Percentiles rank a stretch among this genome's conserved stretches.
These are phyloP conservation scores for Hirundo rustica DNA, from an alignment of 2,797 vertebrate genomes.

Conservation along the genomic window DNA sequence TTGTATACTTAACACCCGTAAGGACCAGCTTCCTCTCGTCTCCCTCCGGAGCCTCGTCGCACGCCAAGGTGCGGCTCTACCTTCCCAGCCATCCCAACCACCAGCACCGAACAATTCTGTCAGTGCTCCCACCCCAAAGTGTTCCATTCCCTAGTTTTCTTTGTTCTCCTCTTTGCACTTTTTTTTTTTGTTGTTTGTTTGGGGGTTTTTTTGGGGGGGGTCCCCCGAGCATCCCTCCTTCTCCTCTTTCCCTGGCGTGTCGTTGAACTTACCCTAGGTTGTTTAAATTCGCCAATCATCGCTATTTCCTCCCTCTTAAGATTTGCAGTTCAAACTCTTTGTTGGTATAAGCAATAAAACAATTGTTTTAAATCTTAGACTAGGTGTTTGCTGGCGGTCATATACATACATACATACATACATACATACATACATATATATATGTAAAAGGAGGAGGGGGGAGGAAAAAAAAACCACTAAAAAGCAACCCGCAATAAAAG, in stretches of 20 bases:
- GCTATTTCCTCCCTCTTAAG: constrained; percentile 18
- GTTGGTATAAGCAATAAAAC: constrained; percentile 36
- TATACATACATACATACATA: too few species aligned
- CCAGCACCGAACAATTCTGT: not conserved
- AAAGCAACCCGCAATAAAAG: constrained; percentile 27
- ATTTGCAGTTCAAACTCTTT: constrained; percentile 35
- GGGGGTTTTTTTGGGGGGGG: too few species aligned
- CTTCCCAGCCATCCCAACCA: not conserved
- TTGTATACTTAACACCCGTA: constrained; percentile 20
- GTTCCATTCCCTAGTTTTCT: constrained; percentile 56
- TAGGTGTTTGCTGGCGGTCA: not conserved
- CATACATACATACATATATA: too few species aligned
- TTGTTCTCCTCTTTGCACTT: constrained; percentile 67
- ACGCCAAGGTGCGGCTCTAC: not conserved
- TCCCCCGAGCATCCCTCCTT: not conserved
- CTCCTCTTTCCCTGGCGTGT: not conserved
- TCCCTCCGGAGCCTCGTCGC: not conserved
- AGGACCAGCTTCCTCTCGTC: not conserved
- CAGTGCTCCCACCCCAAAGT: not conserved
- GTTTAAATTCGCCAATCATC: constrained; percentile 15
- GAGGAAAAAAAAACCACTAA: not conserved
- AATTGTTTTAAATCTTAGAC: not conserved
- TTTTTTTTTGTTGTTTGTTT: not conserved
- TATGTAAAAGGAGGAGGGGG: not conserved
- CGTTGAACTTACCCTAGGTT: constrained; percentile 42